phyloP scores from a whole-genome alignment of 2,797 vertebrate species.

The Notolepis coatsorum region DNA sequence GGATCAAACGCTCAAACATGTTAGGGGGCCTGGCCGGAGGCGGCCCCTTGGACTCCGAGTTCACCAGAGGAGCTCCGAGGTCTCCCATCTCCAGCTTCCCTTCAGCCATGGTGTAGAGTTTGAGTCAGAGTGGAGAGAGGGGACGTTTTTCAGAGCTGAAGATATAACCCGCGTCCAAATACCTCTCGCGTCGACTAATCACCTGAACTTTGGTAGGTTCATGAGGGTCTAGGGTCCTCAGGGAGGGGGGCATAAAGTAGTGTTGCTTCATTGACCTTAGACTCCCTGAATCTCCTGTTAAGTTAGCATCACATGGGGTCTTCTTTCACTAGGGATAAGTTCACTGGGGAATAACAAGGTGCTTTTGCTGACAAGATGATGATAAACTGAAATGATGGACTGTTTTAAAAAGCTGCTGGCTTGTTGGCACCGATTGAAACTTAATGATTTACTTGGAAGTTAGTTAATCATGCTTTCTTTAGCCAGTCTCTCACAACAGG shows the following conservation, averaged over 20 bases:
- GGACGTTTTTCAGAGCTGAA: neutral
- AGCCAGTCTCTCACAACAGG: neutral
- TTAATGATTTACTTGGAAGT: slow-evolving; percentile 12
- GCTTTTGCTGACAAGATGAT: slow-evolving; percentile 3
- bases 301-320: neutral
- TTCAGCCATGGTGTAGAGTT: slow-evolving; percentile 31
- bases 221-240: neutral
- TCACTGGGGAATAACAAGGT: slow-evolving; percentile 2
- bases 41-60: slow-evolving; percentile 10
- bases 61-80: slow-evolving; percentile 23
- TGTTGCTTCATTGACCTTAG: slow-evolving; percentile 1
- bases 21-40: slow-evolving; percentile 17
- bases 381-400: neutral
- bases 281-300: slow-evolving; percentile 15
- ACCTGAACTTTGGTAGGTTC: slow-evolving; percentile 32
- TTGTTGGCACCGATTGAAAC: slow-evolving; percentile 29
- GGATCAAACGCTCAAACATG: slow-evolving; percentile 76
- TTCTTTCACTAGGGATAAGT: neutral
- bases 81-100: slow-evolving; percentile 65
- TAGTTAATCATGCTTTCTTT: slow-evolving; percentile 4
- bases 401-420: slow-evolving; percentile 29
- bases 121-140: slow-evolving; percentile 1
- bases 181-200: slow-evolving; percentile 12
- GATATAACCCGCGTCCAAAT: slow-evolving; percentile 11
- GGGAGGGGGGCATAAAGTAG: neutral